phyloP scores from a whole-genome alignment of 2,797 vertebrate genomes.

The Pteronotus mesoamericanus region DNA sequence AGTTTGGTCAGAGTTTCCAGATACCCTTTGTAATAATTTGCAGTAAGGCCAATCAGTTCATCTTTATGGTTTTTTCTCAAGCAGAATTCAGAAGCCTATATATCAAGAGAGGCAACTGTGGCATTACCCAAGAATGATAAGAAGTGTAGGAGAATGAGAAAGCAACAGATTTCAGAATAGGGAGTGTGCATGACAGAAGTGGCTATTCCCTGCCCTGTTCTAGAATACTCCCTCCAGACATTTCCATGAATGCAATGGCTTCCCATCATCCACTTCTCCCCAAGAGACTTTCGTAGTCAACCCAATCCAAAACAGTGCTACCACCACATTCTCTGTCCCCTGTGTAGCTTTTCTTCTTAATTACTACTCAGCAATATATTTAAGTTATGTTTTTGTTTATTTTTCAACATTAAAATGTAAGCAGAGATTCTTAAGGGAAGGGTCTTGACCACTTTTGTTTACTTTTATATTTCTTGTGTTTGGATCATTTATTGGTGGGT shows the following conservation, averaged over 20 bases:
- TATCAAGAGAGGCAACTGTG: not conserved
- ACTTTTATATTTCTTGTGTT: not conserved
- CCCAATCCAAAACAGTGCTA: not conserved
- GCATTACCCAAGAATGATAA: not conserved
- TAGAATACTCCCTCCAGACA: not conserved
- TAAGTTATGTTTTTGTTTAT: not conserved
- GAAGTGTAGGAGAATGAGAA: not conserved
- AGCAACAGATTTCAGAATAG: not conserved
- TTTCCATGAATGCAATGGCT: no score
- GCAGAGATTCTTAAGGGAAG: not conserved
- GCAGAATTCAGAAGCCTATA: not conserved
- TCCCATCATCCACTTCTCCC: not conserved
- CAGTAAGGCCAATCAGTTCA: not conserved
- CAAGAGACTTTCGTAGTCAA: not conserved
- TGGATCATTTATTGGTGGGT: not conserved
- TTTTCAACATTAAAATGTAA: not conserved
- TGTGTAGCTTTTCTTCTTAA: not conserved
- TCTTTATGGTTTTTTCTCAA: not conserved
- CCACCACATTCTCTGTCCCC: not conserved
- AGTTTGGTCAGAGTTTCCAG: not conserved
- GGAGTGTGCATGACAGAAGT: fast-evolving
- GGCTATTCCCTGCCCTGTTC: not conserved
- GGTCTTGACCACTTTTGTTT: not conserved
- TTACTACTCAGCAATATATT: not conserved
- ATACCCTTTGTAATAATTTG: not conserved